phyloP scores from a whole-genome alignment of 2,888 invertebrate genomes.

The Drosophila buzzatii region DNA sequence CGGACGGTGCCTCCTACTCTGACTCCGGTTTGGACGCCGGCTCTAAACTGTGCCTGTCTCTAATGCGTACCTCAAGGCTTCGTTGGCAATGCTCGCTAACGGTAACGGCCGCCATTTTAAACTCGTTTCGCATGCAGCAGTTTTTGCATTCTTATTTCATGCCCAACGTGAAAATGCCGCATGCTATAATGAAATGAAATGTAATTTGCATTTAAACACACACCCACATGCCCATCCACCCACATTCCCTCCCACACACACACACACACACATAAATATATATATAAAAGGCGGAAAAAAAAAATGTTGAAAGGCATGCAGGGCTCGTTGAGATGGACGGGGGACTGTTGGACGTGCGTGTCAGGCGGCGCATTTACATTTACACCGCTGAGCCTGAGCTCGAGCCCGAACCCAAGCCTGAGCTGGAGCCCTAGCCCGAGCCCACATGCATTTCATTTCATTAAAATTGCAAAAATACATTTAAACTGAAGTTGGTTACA shows the following conservation, averaged over 20 bases:
- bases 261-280: slow-evolving; percentile 25
- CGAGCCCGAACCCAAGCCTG: slow-evolving; percentile 22
- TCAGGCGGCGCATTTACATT: slow-evolving; percentile 65
- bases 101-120: slow-evolving; percentile 78
- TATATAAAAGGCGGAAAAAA: slow-evolving; percentile 26
- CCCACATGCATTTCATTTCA: slow-evolving; percentile 77
- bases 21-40: slow-evolving; percentile 33
- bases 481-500: slow-evolving; percentile 58
- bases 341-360: slow-evolving; percentile 47
- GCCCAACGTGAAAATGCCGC: slow-evolving; percentile 73
- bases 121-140: slow-evolving; percentile 71
- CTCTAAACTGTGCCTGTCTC: slow-evolving; percentile 43
- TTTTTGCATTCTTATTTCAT: slow-evolving; percentile 65
- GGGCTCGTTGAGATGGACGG: slow-evolving; percentile 8
- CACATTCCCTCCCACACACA: slow-evolving; percentile 16
- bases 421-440: slow-evolving; percentile 16
- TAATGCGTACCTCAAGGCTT: slow-evolving; percentile 72
- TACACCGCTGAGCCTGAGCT: slow-evolving; percentile 44
- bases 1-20: slow-evolving; percentile 14
- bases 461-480: slow-evolving; percentile 77
- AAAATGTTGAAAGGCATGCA: slow-evolving; percentile 31
- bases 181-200: slow-evolving; percentile 75
- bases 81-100: slow-evolving; percentile 52
- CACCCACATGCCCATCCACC: slow-evolving; percentile 23
- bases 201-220: slow-evolving; percentile 78